Evolutionary conservation across 2,888 invertebrate species (phyloP).

Genomic region (Agapostemon virescens): DNA sequence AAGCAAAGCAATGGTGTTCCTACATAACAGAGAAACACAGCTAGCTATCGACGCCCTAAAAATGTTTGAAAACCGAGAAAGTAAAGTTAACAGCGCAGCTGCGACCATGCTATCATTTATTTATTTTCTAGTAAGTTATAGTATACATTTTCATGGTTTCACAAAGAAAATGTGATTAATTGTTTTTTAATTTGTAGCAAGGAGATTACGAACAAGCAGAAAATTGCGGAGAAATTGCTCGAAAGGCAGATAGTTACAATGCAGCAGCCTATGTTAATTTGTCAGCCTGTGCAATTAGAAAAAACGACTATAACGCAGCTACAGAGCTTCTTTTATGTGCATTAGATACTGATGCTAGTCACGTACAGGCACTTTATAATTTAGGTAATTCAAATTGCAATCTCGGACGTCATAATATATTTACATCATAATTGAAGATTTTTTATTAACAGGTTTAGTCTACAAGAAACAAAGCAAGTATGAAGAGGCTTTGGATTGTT

Average conservation of each 20-base stretch:
- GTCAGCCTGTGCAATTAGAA: slow-evolving; percentile 89
- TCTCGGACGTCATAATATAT: not conserved
- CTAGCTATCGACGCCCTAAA: slow-evolving; percentile 92
- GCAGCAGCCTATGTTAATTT: slow-evolving; percentile 92
- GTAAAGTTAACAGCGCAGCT: slow-evolving; percentile 91
- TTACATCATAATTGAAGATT: slow-evolving; percentile 1
- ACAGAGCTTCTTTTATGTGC: slow-evolving; percentile 88
- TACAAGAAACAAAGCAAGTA: slow-evolving; percentile 86
- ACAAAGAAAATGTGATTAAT: not conserved
- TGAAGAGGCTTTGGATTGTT: slow-evolving; percentile 89
- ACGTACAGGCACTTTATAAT: slow-evolving; percentile 92
- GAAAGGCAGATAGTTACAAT: slow-evolving; percentile 88
- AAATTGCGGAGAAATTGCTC: slow-evolving; percentile 88
- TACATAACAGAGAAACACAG: slow-evolving; percentile 90
- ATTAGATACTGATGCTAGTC: slow-evolving; percentile 89
- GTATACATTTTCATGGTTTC: slow-evolving; percentile 7
- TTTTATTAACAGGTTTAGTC: slow-evolving; percentile 82
- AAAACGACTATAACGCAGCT: slow-evolving; percentile 87
- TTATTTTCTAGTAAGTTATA: slow-evolving; percentile 85
- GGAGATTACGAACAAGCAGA: slow-evolving; percentile 90
- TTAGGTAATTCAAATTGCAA: slow-evolving; percentile 82
- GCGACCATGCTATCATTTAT: slow-evolving; percentile 93
- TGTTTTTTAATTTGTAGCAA: slow-evolving; percentile 82
- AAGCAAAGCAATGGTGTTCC: slow-evolving; percentile 92
- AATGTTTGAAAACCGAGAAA: slow-evolving; percentile 92